Conservation (phyloP, 2,113 vertebrate genomes). For the Periophthalmus modestus region DNA sequence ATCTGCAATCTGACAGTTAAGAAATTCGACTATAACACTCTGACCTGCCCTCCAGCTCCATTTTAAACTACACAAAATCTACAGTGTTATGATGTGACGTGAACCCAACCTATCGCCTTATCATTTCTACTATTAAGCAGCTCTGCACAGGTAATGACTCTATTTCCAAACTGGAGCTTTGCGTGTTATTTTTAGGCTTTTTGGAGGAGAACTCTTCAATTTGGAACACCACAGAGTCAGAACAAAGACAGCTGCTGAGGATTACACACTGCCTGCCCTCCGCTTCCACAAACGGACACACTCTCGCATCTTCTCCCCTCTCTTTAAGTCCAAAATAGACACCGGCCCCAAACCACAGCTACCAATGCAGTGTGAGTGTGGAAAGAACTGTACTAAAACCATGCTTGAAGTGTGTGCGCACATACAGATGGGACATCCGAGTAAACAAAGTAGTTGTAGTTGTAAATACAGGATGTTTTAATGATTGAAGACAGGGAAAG, state of each 20-base stretch:
- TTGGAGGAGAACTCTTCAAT: slow-evolving; percentile 62
- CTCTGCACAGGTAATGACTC: slow-evolving; percentile 36
- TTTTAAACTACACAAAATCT: too few relatives aligned
- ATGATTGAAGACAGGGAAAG: background rate
- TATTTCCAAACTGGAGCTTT: slow-evolving; percentile 28
- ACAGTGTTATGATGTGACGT: background rate
- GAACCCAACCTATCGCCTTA: background rate
- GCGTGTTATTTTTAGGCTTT: slow-evolving; percentile 34
- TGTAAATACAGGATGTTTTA: background rate
- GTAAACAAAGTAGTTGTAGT: slow-evolving; percentile 9
- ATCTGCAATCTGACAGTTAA: too few relatives aligned
- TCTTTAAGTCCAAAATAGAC: slow-evolving; percentile 69
- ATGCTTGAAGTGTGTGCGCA: slow-evolving; percentile 8
- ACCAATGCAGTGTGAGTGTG: slow-evolving; percentile 52
- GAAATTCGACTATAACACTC: too few relatives aligned
- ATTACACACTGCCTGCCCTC: slow-evolving; percentile 48
- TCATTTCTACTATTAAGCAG: slow-evolving; percentile 11
- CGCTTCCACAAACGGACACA: slow-evolving; percentile 43
- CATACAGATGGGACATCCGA: slow-evolving; percentile 16
- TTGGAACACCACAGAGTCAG: slow-evolving; percentile 56
- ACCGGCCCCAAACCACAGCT: slow-evolving; percentile 66
- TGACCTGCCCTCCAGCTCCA: too few relatives aligned
- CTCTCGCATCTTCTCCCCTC: slow-evolving; percentile 59
- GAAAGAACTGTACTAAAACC: slow-evolving; percentile 54
- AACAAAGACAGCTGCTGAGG: slow-evolving; percentile 60